A percentile compares a stretch with the other conserved stretches of the same genome.
Evolutionary conservation across 2,888 invertebrate species (phyloP).

Genomic region (Phalera bucephala): DNA sequence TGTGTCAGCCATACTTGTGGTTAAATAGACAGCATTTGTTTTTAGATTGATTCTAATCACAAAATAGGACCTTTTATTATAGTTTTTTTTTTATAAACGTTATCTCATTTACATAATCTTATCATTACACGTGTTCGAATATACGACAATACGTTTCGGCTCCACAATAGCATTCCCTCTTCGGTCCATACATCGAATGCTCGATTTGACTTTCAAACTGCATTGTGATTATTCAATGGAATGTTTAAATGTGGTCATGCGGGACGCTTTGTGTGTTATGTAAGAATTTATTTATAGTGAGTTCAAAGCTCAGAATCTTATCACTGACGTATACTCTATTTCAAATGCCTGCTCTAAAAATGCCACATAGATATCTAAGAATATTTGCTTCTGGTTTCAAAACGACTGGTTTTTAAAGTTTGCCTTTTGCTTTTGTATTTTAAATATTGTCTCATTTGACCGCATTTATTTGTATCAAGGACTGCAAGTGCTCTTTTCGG

Average conservation of each 20-base stretch:
- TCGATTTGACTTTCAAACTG: constrained; percentile 13
- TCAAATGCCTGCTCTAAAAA: neutral
- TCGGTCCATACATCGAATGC: constrained; percentile 19
- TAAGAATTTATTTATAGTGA: constrained; percentile 13
- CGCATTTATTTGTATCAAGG: no score
- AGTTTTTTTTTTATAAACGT: no score
- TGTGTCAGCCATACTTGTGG: neutral
- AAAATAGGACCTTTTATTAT: no score
- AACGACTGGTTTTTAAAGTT: neutral
- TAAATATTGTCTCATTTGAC: neutral
- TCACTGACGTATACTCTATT: constrained; percentile 8
- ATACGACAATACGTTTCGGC: constrained; percentile 20
- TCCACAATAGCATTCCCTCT: constrained; percentile 25
- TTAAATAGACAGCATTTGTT: neutral
- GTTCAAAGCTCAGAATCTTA: constrained; percentile 29
- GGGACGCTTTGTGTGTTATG: constrained; percentile 5
- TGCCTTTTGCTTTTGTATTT: neutral
- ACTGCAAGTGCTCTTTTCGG: no score
- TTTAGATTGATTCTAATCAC: no score
- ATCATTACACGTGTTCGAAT: constrained; percentile 27
- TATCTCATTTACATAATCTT: constrained; percentile 12
- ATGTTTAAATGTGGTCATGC: constrained; percentile 7
- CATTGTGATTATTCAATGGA: constrained; percentile 19
- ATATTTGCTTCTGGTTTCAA: neutral
- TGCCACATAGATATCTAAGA: neutral